Evolutionary conservation across 2,113 vertebrate species (phyloP), one percentile per base, ranked within the genome.

Genomic region (Patagioenas fasciata): DNA sequence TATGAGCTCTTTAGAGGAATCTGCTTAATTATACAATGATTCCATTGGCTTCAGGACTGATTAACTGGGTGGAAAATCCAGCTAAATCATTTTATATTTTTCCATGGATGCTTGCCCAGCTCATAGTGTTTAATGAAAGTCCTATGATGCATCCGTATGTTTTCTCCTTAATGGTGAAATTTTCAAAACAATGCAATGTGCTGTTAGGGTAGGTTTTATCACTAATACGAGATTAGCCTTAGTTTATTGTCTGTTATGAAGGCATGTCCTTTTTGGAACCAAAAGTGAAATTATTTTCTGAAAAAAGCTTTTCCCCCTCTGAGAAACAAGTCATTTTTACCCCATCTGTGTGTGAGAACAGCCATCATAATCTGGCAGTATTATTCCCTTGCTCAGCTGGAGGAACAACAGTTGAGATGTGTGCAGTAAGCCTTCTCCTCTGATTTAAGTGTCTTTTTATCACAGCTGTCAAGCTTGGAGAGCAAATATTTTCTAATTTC

Each of bases 51-150:
- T 94, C 71, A 83, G 74, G 66, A 90, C 69, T 95, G 91, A 96
- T 97, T 96, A 97, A 97, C 70, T 95, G 91, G 80, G 31, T 97
- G 89, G 96, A 97, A 97, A 97, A 96, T 97, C 72, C 89, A 96
- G 72, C 83, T 89, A 96, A 96, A 95, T 91, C 3, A 93, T 94
- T 97, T 97, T 95, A 73, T 94, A 69, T 95, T 97, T 97, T 97
- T 95, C 93, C 78, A n/a, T 97, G 95, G 91, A 95, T 94, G 36
- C 25, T 94, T 97, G 96, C 91, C 96, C 80, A 94, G 32, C 26
- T 91, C 36, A 9, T 70, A 86, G 81, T 61, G 80, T 95, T 51
- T 97, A 88, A 92, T 91, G 56, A 93, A 70, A 86, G 73, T 57
- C 28, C 73, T 94, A 8, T 85, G 71, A 82, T 92, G 32, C 82